Conservation (phyloP, 2,113 vertebrate species). For the Phasianus colchicus region DNA sequence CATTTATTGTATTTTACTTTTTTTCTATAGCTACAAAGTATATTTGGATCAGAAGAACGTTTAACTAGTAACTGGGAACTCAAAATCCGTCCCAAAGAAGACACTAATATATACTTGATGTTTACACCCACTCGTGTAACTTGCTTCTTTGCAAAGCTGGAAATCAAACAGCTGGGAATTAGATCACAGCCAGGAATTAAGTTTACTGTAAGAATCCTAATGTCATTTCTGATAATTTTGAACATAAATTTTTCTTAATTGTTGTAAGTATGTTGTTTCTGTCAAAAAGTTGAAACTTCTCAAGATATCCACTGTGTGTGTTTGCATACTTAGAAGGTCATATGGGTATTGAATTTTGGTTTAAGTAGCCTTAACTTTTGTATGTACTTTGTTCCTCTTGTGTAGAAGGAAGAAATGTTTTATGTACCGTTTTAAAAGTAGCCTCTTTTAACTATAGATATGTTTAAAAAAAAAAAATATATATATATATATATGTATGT, state of each 20-base stretch:
- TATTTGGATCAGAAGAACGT: conserved; percentile 90
- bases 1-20: neutral
- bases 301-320: accelerated
- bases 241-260: neutral
- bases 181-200: conserved; percentile 89
- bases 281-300: neutral
- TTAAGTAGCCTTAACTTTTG: neutral
- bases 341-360: neutral
- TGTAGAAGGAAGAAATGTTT: neutral
- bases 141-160: conserved; percentile 94
- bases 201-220: conserved; percentile 86
- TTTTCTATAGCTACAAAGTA: conserved; percentile 87
- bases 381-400: neutral
- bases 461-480: neutral
- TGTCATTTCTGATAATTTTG: neutral
- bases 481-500: no score
- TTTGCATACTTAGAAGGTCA: neutral
- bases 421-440: neutral
- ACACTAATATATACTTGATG: conserved; percentile 85
- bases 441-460: neutral
- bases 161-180: conserved; percentile 93
- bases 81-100: conserved; percentile 89
- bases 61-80: conserved; percentile 88
- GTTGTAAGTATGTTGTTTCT: neutral
- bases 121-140: conserved; percentile 92